Percentiles rank a stretch among this genome's conserved stretches.
These are phyloP conservation scores for Chionomys nivalis DNA, from an alignment of 2,113 vertebrate genomes.

Conservation along the genomic window DNA sequence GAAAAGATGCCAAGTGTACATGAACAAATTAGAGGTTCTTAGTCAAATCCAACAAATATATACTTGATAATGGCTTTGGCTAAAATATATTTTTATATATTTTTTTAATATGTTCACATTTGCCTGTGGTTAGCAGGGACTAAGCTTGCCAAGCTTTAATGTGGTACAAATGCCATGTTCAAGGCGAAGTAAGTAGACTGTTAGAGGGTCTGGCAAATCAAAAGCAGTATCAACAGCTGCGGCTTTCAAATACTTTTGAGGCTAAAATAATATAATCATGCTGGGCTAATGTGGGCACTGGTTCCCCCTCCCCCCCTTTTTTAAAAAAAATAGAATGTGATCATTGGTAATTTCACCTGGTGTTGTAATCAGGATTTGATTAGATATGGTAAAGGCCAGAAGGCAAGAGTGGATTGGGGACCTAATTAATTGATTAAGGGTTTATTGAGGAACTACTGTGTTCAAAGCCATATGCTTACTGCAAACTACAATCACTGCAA, in stretches of 20 bases:
- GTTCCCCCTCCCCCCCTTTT: constrained; percentile 2
- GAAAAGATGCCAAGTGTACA: constrained; percentile 73
- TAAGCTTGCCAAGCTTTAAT: constrained; percentile 85
- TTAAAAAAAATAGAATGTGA: not conserved
- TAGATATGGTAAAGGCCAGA: constrained; percentile 22
- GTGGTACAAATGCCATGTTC: constrained; percentile 82
- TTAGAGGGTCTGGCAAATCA: constrained; percentile 67
- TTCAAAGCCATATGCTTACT: not conserved
- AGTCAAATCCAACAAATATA: constrained; percentile 76
- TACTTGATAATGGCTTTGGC: constrained; percentile 85
- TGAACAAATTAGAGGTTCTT: constrained; percentile 79
- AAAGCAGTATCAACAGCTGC: constrained; percentile 71
- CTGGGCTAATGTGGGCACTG: constrained; percentile 8
- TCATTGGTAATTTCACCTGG: not conserved
- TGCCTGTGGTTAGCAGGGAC: constrained; percentile 86
- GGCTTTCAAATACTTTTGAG: constrained; percentile 38
- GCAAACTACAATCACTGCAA: not conserved
- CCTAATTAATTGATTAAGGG: constrained; percentile 41
- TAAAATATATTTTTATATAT: constrained; percentile 79
- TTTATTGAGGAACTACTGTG: constrained; percentile 28
- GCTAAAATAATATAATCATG: constrained; percentile 29
- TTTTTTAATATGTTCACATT: constrained; percentile 87
- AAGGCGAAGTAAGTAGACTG: constrained; percentile 65
- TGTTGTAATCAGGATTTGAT: constrained; percentile 4
- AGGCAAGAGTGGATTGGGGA: constrained; percentile 23